Evolutionary conservation across 2,888 invertebrate species (phyloP), one percentile per base, ranked within the genome.

Genomic region (Drosophila trichaetosa): DNA sequence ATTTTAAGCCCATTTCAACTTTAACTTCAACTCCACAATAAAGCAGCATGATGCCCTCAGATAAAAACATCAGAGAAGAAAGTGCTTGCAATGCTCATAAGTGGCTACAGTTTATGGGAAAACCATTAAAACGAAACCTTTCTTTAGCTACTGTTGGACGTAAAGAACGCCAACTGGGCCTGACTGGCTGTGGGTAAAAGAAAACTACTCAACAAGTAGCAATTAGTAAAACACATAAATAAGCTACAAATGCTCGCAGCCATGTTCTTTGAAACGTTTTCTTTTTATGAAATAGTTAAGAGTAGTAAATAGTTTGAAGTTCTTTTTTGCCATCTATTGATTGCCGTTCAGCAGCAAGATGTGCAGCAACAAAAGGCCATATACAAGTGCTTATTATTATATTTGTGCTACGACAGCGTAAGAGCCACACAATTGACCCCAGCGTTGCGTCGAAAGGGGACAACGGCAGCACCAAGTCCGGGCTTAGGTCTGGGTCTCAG

Each of bases 381-480:
- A 56, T 11, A 72, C 71, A 87, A 86, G 80, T 80, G 83, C 83
- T 86, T 88, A 88, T 88, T 88, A 86, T 86, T 85, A 78, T 83
- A 85, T 88, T 85, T 79, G 75, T 73, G 79, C 66, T 78, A 74
- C 76, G 80, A 84, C 83, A 83, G 81, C 82, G 61, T 85, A 85
- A 81, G 68, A 77, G 83, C 72, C 85, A 64, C 46, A 74, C 76
- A 82, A 79, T 82, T 84, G 84, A 84, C 79, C 84, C 67, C 69
- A 68, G 54, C 49, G 49, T 74, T 77, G 65, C 64, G 70, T 68
- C 67, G 69, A 77, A 67, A 67, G 69, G 56, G 54, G 70, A 24
- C 51, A 52, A 11, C 48, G 29, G 16, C 33, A n/a, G 48, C 52
- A 24, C 36, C n/a, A 8, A 24, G n/a, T 13, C n/a, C 42, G 33